Conservation (phyloP, 92 coral and sea anemone genomes). For the Zoanthus sansibaricus region DNA sequence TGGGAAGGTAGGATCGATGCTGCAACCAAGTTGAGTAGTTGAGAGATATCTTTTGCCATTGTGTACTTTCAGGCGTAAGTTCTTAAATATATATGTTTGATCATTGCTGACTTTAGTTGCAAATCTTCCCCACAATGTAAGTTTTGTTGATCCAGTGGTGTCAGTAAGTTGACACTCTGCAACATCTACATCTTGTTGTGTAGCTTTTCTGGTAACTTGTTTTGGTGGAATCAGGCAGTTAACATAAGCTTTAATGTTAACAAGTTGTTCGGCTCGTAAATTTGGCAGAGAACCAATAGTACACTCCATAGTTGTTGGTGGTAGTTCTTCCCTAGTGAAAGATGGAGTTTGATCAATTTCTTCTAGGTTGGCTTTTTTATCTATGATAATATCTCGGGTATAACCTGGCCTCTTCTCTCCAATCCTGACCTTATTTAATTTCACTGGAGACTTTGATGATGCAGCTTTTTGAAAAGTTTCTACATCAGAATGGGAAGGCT, state of each 20-base stretch:
- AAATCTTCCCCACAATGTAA: constrained; percentile 10
- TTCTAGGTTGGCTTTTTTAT: constrained; percentile 3
- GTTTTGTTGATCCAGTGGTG: constrained; percentile 16
- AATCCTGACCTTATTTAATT: constrained; percentile 10
- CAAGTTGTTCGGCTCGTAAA: constrained; percentile 22
- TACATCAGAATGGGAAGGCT: constrained; percentile 18
- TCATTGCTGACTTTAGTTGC: neutral
- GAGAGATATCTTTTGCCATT: constrained; percentile 12
- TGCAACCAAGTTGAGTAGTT: constrained; percentile 26
- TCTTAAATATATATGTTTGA: constrained; percentile 25
- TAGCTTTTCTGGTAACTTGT: neutral
- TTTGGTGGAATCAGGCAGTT: constrained; percentile 1
- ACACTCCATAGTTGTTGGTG: neutral
- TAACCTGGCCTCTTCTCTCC: constrained; percentile 28
- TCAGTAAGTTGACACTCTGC: constrained; percentile 32
- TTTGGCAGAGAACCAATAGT: constrained; percentile 42
- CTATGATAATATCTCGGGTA: constrained; percentile 13
- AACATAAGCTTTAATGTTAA: constrained; percentile 13
- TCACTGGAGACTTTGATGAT: constrained; percentile 22
- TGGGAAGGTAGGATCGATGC: neutral
- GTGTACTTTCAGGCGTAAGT: constrained; percentile 7
- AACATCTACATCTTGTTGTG: neutral
- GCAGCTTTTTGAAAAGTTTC: constrained; percentile 7
- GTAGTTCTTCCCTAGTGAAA: constrained; percentile 21
- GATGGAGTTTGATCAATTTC: neutral